phyloP scores from a whole-genome alignment of 2,888 invertebrate species.

The Linyphia triangularis region DNA sequence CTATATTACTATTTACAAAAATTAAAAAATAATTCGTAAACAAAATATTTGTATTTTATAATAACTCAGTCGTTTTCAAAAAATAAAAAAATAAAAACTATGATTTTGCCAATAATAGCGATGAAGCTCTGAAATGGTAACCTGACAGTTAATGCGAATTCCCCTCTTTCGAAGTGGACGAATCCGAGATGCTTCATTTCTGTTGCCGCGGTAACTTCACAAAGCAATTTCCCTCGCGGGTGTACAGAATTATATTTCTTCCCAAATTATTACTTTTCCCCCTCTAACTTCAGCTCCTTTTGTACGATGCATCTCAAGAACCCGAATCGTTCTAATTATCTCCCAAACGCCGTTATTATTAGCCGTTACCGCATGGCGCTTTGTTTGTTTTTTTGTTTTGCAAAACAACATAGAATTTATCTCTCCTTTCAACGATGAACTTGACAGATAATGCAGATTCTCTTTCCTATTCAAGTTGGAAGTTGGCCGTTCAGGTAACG shows the following conservation, averaged over 20 bases:
- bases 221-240: conserved; percentile 19
- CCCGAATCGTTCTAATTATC: conserved; percentile 26
- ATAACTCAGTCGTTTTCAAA: too few species aligned
- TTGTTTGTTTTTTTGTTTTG: background rate
- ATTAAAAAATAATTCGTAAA: too few species aligned
- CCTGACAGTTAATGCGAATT: background rate
- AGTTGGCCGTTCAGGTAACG: background rate
- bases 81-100: too few species aligned
- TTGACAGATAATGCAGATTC: conserved; percentile 25
- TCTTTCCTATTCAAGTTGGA: background rate
- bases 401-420: background rate
- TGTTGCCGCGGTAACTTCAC: conserved; percentile 17
- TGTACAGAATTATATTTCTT: conserved; percentile 7
- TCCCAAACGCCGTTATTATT: conserved; percentile 22
- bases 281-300: conserved; percentile 6
- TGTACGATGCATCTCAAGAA: conserved; percentile 19
- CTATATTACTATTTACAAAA: too few species aligned
- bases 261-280: conserved; percentile 4
- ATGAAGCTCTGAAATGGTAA: background rate
- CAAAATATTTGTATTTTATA: too few species aligned
- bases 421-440: conserved; percentile 31
- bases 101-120: background rate
- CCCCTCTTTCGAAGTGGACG: conserved; percentile 48
- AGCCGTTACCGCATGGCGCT: conserved; percentile 7
- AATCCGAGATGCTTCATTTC: conserved; percentile 57